phyloP scores from a whole-genome alignment of 2,113 vertebrate species.

The zebrafish (Danio rerio) region GRCz12tu NC_133195.1:24146001-24146500 shows the following conservation, averaged over 20 bases:
- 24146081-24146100: background rate
- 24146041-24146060: no score
- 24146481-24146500: constrained; percentile 82
- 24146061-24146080: no score
- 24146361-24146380: constrained; percentile 83
- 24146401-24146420: constrained; percentile 85
- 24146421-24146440: constrained; percentile 78
- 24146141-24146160: background rate
- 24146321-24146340: constrained; percentile 77
- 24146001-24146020: no score
- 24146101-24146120: background rate
- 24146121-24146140: background rate
- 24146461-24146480: constrained; percentile 81
- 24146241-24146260: constrained; percentile 70
- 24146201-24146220: constrained; percentile 67
- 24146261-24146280: constrained; percentile 80
- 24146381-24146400: constrained; percentile 85
- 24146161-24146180: background rate
- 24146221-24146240: constrained; percentile 61
- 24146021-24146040: no score
- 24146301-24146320: constrained; percentile 76
- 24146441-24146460: constrained; percentile 72
- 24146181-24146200: constrained; percentile 28
- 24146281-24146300: constrained; percentile 77
- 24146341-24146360: constrained; percentile 85